Conservation (phyloP, 1,140 invertebrate genomes). For the Lysiphlebus fabarum region DNA sequence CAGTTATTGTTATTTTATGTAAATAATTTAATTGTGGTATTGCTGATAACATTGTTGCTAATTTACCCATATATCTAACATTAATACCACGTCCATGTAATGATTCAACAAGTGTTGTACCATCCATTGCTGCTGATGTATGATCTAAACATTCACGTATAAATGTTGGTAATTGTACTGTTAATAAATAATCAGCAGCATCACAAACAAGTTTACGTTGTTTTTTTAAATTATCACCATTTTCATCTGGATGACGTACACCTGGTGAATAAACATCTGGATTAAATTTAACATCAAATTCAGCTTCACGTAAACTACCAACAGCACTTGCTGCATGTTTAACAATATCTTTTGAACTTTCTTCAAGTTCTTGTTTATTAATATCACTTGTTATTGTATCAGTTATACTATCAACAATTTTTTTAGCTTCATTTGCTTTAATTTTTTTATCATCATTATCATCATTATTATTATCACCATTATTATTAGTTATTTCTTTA, state of each 20-base stretch:
- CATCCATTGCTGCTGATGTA: constrained; percentile 90
- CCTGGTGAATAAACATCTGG: constrained; percentile 95
- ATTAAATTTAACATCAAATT: constrained; percentile 97
- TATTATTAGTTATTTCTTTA: constrained; percentile 27
- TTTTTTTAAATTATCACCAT: constrained; percentile 68
- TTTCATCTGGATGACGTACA: constrained; percentile 76
- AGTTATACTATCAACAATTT: constrained; percentile 85
- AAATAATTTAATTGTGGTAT: constrained; percentile 82
- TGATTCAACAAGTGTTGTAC: constrained; percentile 82
- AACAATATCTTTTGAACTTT: constrained; percentile 85
- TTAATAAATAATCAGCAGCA: constrained; percentile 90
- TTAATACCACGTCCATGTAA: constrained; percentile 94
- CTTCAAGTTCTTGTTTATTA: constrained; percentile 80
- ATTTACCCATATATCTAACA: constrained; percentile 89
- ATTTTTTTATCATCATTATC: constrained; percentile 60
- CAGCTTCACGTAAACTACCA: constrained; percentile 87
- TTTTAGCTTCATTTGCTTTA: constrained; percentile 84
- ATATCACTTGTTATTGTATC: constrained; percentile 71
- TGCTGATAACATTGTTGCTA: constrained; percentile 73
- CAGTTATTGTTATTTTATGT: constrained; percentile 80
- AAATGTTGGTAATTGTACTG: constrained; percentile 90
- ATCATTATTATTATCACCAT: constrained; percentile 55
- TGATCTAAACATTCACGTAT: constrained; percentile 90
- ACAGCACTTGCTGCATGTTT: constrained; percentile 84
- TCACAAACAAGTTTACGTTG: constrained; percentile 89